phyloP scores from a whole-genome alignment of 2,888 invertebrate species.

The Coronaproctus castanopsis region DNA sequence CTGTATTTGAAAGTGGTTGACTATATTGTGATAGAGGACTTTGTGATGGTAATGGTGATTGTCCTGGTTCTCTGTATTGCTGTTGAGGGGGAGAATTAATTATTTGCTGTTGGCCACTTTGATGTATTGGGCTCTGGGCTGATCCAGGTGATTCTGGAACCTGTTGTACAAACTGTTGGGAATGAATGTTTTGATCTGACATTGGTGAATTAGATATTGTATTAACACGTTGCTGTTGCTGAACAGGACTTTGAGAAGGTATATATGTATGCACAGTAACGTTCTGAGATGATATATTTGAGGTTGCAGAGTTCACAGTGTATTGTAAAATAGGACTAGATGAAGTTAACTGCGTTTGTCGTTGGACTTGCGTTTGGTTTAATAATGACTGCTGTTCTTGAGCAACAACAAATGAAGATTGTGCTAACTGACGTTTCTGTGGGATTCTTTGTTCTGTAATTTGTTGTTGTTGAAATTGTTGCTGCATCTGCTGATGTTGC shows the following conservation, averaged over 20 bases:
- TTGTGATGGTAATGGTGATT: background rate
- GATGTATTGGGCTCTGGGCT: background rate
- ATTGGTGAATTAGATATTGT: background rate
- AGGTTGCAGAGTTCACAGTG: slow-evolving; percentile 23
- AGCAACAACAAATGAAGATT: slow-evolving; percentile 14
- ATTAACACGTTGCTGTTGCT: slow-evolving; percentile 3
- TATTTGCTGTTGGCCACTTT: background rate
- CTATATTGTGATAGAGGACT: slow-evolving; percentile 2
- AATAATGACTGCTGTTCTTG: slow-evolving; percentile 8
- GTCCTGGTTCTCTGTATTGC: background rate
- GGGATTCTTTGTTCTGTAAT: slow-evolving; percentile 17
- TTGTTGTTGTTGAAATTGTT: slow-evolving; percentile 23
- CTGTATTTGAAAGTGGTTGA: background rate
- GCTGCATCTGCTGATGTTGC: slow-evolving; percentile 22
- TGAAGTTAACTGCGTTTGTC: slow-evolving; percentile 6
- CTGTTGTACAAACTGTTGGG: background rate
- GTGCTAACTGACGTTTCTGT: slow-evolving; percentile 15
- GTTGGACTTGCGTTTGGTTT: slow-evolving; percentile 2
- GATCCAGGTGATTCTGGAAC: background rate
- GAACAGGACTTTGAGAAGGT: slow-evolving; percentile 23
- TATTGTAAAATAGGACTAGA: slow-evolving; percentile 27
- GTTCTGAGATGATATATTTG: slow-evolving; percentile 23
- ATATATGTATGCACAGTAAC: slow-evolving; percentile 21
- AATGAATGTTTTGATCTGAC: background rate
- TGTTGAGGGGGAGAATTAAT: background rate